A percentile compares a stretch with the other conserved stretches of the same genome.
phyloP scores from a whole-genome alignment of 2,888 invertebrate genomes.

The Gymnosoma rotundatum region DNA sequence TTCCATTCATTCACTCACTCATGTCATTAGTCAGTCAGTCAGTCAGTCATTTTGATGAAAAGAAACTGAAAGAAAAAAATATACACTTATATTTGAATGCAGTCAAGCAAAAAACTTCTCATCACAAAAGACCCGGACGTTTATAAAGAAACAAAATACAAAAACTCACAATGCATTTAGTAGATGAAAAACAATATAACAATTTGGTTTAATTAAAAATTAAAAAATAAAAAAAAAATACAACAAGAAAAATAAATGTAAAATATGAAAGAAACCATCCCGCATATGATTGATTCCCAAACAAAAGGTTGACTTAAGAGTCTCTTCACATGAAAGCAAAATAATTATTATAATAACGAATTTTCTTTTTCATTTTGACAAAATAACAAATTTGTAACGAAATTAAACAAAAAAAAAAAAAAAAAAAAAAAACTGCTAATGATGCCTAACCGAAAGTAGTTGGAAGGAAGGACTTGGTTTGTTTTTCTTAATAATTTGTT shows the following conservation, averaged over 20 bases:
- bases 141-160: constrained; percentile 42
- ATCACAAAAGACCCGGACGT: constrained; percentile 58
- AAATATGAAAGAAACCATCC: constrained; percentile 64
- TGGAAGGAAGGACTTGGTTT: background rate
- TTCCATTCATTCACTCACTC: constrained; percentile 2
- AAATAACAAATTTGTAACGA: constrained; percentile 62
- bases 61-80: constrained; percentile 41
- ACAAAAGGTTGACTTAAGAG: constrained; percentile 65
- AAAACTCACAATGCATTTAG: constrained; percentile 23
- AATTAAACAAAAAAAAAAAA: constrained; percentile 52
- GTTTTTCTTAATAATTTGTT: constrained; percentile 10
- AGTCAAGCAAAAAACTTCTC: constrained; percentile 63
- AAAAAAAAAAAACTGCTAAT: constrained; percentile 48
- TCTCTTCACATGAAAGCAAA: constrained; percentile 53
- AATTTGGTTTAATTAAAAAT: constrained; percentile 67
- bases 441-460: constrained; percentile 46
- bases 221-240: constrained; percentile 21
- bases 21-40: constrained; percentile 6
- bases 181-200: constrained; percentile 57
- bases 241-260: background rate
- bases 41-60: constrained; percentile 38
- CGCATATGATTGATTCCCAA: constrained; percentile 70
- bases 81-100: constrained; percentile 20
- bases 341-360: constrained; percentile 31
- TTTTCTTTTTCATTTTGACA: constrained; percentile 18